Base-by-base conservation (phyloP, 2,888 invertebrate genomes). In the Helicoverpa assulta region DNA sequence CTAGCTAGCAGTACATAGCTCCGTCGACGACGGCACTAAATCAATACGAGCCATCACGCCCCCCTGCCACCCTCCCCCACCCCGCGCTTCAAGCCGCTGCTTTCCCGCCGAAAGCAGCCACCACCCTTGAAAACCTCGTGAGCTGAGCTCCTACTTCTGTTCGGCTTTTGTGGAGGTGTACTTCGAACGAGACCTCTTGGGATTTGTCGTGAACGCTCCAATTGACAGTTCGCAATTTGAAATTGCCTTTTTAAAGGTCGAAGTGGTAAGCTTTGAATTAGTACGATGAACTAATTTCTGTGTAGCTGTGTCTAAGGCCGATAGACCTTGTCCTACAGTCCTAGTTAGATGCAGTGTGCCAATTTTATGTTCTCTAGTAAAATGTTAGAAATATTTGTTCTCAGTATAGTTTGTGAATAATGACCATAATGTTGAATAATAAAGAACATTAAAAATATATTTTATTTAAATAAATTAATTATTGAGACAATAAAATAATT, bases 11-110 rank as follows among this genome's bases (percentile, higher is more conserved):
- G 92, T 94, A 95, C 94, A 94, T 94, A 94, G 94, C 94, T 91
- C 87, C 94, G 94, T 93, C 95, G 95, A 95, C 95, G 95, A 95
- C 95, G 96, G 96, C 96, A 96, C 95, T 96, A 96, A 96, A 96
- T 96, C 96, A 96, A 96, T 96, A 96, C 96, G 94, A 94, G 93
- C 95, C 96, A 95, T 96, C 96, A 95, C 93, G 89, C 93, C 92
- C 92, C 90, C 89, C 88, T 87, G 82, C 85, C 85, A 66, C 71
- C 83, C 87, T 85, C 80, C 80, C 84, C 86, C 87, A 83, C 81
- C 83, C 85, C 76, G 76, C 89, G 86, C 88, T 89, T 89, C 90
- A 92, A 92, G 91, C 93, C 89, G 88, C 88, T 90, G 91, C 91
- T 93, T 94, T 94, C 93, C 94, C 94, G 94, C 94, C 95, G 94